Base-by-base conservation (phyloP, 2,113 vertebrate genomes). In the Tilapia sparmanii region DNA sequence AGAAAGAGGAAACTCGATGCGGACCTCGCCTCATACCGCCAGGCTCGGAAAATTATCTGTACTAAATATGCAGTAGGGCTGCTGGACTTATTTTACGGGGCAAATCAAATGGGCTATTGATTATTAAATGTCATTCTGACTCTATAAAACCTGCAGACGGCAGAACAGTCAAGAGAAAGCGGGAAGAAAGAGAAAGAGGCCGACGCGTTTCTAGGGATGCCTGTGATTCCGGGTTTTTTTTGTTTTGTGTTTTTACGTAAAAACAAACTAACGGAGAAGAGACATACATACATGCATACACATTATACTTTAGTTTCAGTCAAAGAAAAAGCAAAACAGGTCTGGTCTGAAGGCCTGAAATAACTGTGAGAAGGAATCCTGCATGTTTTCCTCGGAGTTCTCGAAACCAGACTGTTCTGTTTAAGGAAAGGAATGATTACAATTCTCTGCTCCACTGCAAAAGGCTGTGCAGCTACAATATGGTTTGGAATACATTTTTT, bases 1-100 rank as follows among this genome's bases (percentile, higher is more conserved):
- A 95, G 92, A 92, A 94, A 91, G 86, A 82, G 91, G 93, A 90
- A 94, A 94, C 94, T 93, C 90, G 90, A 94, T 92, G 91, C 93
- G 91, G 92, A 95, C 92, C 91, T 95, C 90, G 92, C 90, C 90
- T 93, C 92, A 89, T 89, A 94, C 87, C 86, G 82, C 55, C 83
- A 89, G 91, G 90, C 91, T 88, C 85, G 91, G 94, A 93, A 93
- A 93, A 90, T 85, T 47, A 91, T 93, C 90, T 90, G 89, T 82
- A 38, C 88, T 93, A 87, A 93, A 95, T 93, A 93, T 94, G 92
- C 92, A 95, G 83, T 38, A 76, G 87, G 63, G 87, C 89, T 90
- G 85, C 57, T 86, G 86, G 85, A 85, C 42, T 82, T 89, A 80
- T 90, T 93, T 93, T 81, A 76, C 86, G 66, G 12, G 84, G 82